Evolutionary conservation across 2,797 vertebrate species (phyloP), one percentile per base, ranked within the genome.

Genomic region (Aselliscus stoliczkanus): DNA sequence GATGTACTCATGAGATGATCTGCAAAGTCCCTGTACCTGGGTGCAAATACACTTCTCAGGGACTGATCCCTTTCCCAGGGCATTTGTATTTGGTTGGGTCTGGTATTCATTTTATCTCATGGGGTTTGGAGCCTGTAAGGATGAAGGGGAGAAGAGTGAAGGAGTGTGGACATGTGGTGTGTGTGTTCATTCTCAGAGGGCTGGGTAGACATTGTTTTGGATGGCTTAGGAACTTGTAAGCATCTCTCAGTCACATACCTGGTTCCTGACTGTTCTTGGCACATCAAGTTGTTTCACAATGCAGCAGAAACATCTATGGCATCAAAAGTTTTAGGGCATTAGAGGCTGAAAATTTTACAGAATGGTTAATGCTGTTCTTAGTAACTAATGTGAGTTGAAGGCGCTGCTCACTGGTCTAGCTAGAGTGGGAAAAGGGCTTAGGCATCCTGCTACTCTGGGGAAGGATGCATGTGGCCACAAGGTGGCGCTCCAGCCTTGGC

Each of bases 401-500:
- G 50, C 7, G 3, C 44, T 7, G 52, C 7, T 2, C 27, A 15
- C 7, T 9, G 27, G 15, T 9, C 44, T 62, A 20, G 52, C 54
- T 56, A 17, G 31, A 56, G 25, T 7, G 11, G 47, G 27, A 31
- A 93, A 90, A 93, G 37, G 2, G 18, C 42, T 34, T 17, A 37
- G 37, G 34, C 42, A 2, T 4, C 9, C 0, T 12, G 47, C 39
- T 20, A 10, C n/a, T 60, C 58, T 25, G 85, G 44, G 82, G n/a
- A 80, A 80, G 75, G n/a, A 64, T n/a, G 23, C 29, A 3, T 77
- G 10, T 65, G 62, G 20, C 88, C 97, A 97, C 95, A 50, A 95
- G 97, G 87, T 97, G 97, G 96, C 54, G 34, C 94, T 85, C 76
- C 56, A 90, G 47, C 27, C 52, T 12, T 12, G 44, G 29, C 3